Evolutionary conservation across 64 coral and sea anemone genomes (phyloP).

Genomic region (Pocillopora verrucosa): DNA sequence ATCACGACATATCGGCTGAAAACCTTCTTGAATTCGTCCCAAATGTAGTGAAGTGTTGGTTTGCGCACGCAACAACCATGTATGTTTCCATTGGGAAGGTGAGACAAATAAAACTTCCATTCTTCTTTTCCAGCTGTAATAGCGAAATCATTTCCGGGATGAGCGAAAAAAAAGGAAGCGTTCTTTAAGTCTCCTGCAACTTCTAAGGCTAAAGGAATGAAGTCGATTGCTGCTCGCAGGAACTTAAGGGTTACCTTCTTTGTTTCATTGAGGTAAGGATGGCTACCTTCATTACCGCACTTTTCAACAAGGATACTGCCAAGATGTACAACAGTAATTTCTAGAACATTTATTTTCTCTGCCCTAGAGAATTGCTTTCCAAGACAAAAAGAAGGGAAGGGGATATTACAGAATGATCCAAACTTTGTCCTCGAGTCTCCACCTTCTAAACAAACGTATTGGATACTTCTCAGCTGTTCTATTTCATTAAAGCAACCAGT

Average conservation of each 20-base stretch:
- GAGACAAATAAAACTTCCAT: slow-evolving; percentile 7
- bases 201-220: neutral
- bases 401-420: too few species aligned
- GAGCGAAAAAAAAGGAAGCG: neutral
- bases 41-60: neutral
- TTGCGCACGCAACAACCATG: neutral
- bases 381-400: neutral
- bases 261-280: neutral
- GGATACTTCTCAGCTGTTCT: too few species aligned
- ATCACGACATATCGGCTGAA: neutral
- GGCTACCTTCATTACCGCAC: slow-evolving; percentile 5
- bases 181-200: neutral
- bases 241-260: neutral
- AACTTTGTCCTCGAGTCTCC: too few species aligned
- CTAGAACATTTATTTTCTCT: neutral
- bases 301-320: neutral
- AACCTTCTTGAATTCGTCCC: neutral
- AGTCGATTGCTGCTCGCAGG: neutral
- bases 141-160: slow-evolving; percentile 2
- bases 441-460: too few species aligned
- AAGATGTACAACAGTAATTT: neutral
- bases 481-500: too few species aligned
- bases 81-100: neutral
- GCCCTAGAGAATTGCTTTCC: neutral
- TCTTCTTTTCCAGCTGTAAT: neutral